phyloP scores from a whole-genome alignment of 2,888 invertebrate species.

The Rotaria socialis region DNA sequence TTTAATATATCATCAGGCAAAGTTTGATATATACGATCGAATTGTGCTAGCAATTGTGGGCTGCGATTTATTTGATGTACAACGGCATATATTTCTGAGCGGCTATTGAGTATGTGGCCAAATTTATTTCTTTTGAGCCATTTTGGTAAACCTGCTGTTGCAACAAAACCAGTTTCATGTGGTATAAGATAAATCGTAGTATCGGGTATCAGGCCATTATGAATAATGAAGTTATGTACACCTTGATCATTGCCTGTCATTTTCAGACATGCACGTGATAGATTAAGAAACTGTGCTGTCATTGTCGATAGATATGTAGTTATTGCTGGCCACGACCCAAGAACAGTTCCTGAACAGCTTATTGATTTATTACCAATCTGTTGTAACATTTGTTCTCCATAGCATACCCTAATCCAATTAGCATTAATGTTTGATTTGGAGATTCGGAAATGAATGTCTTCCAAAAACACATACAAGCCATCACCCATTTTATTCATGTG shows the following conservation, averaged over 20 bases:
- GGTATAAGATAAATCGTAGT: not conserved
- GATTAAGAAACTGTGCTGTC: not conserved
- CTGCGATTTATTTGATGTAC: not conserved
- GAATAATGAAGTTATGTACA: not conserved
- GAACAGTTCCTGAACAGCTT: not conserved
- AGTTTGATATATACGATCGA: not conserved
- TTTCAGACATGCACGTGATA: not conserved
- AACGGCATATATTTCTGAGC: not conserved
- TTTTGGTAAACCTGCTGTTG: not conserved
- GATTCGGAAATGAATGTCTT: not conserved
- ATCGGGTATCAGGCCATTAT: not conserved
- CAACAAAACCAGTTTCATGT: not conserved
- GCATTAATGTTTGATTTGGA: not conserved
- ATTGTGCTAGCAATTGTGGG: not conserved
- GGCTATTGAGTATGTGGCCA: not conserved
- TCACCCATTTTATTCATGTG: not conserved
- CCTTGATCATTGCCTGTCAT: not conserved
- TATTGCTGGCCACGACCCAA: not conserved
- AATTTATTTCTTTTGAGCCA: not conserved
- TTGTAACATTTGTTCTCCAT: not conserved
- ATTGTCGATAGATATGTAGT: not conserved
- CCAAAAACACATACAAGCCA: not conserved
- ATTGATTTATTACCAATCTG: not conserved
- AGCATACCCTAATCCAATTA: not conserved
- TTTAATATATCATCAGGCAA: not conserved